These are phyloP conservation scores for Acipenser transmontanus DNA, from an alignment of 2,797 vertebrate genomes.

Conservation along the genomic window DNA sequence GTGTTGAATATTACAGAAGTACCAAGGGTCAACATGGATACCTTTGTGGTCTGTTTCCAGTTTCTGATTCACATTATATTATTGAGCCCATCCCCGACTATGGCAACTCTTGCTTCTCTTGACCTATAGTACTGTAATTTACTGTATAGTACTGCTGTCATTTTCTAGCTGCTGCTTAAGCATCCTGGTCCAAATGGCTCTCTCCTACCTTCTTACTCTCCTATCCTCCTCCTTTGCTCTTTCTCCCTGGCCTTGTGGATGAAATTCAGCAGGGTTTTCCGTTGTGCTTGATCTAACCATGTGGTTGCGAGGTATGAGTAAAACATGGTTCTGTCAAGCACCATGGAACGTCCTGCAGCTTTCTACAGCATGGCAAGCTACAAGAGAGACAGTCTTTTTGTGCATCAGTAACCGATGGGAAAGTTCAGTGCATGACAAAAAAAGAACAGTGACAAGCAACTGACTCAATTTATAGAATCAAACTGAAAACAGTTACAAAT, in stretches of 20 bases:
- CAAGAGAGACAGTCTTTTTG: conserved; percentile 54
- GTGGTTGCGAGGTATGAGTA: conserved; percentile 96
- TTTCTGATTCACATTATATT: no score
- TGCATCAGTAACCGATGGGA: conserved; percentile 1
- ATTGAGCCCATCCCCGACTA: neutral
- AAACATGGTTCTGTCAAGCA: conserved; percentile 99
- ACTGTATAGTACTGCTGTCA: conserved; percentile 6
- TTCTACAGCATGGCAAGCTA: conserved; percentile 92
- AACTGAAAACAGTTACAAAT: no score
- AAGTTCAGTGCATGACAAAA: neutral
- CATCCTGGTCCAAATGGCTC: conserved; percentile 23
- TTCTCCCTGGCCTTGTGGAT: conserved; percentile 83
- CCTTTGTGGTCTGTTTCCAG: no score
- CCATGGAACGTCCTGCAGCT: conserved; percentile 97
- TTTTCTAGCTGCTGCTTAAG: conserved; percentile 18
- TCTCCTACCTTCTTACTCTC: conserved; percentile 14
- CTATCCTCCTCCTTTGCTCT: conserved; percentile 41
- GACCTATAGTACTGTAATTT: neutral
- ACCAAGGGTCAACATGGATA: no score
- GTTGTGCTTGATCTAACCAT: conserved; percentile 99
- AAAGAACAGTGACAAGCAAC: no score
- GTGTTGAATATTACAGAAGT: no score
- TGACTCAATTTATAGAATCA: no score
- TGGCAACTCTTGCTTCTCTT: neutral
- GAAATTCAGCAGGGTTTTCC: conserved; percentile 98